phyloP scores from a whole-genome alignment of 2,797 vertebrate genomes.

The Sebastes minor region DNA sequence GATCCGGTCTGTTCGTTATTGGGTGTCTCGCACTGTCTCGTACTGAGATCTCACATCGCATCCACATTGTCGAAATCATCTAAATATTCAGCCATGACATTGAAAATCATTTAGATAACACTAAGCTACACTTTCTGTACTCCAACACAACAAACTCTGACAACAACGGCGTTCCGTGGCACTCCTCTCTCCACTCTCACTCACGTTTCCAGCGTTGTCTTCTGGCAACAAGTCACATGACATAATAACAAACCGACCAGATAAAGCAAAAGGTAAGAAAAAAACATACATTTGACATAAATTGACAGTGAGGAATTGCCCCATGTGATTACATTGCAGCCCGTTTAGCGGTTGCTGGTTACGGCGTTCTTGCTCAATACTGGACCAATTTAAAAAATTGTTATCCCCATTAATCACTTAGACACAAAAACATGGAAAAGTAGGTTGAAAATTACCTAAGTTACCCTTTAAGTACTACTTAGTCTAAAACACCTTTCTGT shows the following conservation, averaged over 20 bases:
- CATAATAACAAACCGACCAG: not conserved
- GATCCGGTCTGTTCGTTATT: not conserved
- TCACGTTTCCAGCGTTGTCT: not conserved
- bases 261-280: not conserved
- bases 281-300: not conserved
- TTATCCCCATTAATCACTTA: not conserved
- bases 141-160: not conserved
- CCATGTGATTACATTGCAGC: not conserved
- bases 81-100: not conserved
- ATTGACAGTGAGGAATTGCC: not conserved
- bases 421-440: not conserved
- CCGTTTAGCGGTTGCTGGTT: not conserved
- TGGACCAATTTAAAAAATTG: not conserved
- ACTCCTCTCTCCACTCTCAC: not conserved
- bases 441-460: not conserved
- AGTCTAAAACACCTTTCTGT: not conserved
- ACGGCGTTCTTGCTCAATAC: not conserved
- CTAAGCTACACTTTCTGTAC: not conserved
- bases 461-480: not conserved
- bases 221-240: not conserved
- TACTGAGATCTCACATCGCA: not conserved
- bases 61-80: not conserved
- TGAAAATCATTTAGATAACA: not conserved
- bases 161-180: not conserved
- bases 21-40: not conserved